Conservation (phyloP, 2,888 invertebrate genomes). For the Noctua fimbriata region DNA sequence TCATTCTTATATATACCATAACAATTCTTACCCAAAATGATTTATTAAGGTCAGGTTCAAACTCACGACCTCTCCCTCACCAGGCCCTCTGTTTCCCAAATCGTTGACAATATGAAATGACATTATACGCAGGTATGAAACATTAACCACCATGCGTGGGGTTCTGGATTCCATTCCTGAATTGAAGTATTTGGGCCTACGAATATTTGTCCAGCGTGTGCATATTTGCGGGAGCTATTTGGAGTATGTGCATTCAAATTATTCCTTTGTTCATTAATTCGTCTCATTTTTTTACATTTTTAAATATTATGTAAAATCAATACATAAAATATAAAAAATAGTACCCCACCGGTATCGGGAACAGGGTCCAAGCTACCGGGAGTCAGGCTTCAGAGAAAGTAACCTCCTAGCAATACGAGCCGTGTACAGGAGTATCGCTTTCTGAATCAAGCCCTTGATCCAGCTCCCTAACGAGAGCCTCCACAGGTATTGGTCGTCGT, state of each 20-base stretch:
- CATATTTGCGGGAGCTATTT: neutral
- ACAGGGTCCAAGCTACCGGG: too few relatives aligned
- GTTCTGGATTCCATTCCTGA: constrained; percentile 39
- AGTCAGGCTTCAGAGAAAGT: too few relatives aligned
- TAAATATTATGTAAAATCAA: neutral
- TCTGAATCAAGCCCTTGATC: too few relatives aligned
- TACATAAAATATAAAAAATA: too few relatives aligned
- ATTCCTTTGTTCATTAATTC: neutral
- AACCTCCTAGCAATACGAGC: too few relatives aligned
- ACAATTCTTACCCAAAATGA: constrained; percentile 7
- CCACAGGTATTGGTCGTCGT: too few relatives aligned
- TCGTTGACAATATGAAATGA: constrained; percentile 22
- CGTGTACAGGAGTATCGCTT: too few relatives aligned
- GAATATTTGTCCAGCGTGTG: constrained; percentile 26
- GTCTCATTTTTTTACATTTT: neutral
- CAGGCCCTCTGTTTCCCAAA: constrained; percentile 4
- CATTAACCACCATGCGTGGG: neutral
- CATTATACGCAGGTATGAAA: constrained; percentile 22
- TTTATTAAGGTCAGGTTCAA: constrained; percentile 31
- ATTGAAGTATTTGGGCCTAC: constrained; percentile 25
- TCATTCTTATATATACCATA: neutral
- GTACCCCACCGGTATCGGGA: too few relatives aligned
- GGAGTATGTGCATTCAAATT: neutral
- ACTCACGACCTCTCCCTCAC: constrained; percentile 7
- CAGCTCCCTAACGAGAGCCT: too few relatives aligned